Conservation (phyloP, 2,888 invertebrate species). For the Dryobotodes eremita region DNA sequence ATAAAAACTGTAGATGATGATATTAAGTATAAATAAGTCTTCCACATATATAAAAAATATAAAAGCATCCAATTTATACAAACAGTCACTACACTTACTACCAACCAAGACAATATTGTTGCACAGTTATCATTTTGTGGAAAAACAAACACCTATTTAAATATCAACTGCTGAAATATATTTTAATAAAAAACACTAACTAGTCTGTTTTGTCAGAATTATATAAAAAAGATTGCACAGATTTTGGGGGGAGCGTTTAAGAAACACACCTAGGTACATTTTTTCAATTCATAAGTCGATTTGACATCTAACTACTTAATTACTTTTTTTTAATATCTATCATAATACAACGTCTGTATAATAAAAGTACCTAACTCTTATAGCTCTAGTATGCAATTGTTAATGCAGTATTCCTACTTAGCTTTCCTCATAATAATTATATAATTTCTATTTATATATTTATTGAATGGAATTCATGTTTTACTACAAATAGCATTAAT, state of each 20-base stretch:
- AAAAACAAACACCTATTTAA: slow-evolving; percentile 42
- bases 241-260: slow-evolving; percentile 36
- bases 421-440: slow-evolving; percentile 15
- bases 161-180: slow-evolving; percentile 32
- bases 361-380: slow-evolving; percentile 50
- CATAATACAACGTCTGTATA: slow-evolving; percentile 56
- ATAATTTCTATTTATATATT: slow-evolving; percentile 10
- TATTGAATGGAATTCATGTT: slow-evolving; percentile 20
- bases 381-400: slow-evolving; percentile 59
- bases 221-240: slow-evolving; percentile 49
- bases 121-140: slow-evolving; percentile 36
- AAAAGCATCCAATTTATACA: slow-evolving; percentile 35
- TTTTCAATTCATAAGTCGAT: slow-evolving; percentile 47
- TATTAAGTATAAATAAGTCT: neutral
- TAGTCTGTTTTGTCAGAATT: slow-evolving; percentile 31
- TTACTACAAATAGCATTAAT: neutral
- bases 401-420: slow-evolving; percentile 7
- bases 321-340: slow-evolving; percentile 48
- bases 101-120: slow-evolving; percentile 34
- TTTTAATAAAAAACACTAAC: slow-evolving; percentile 27
- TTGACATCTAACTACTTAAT: slow-evolving; percentile 55
- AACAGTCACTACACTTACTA: slow-evolving; percentile 50
- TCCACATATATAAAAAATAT: slow-evolving; percentile 28
- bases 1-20: neutral
- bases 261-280: slow-evolving; percentile 40